Evolutionary conservation across 2,888 invertebrate genomes (phyloP).

Genomic region (Alloscopus bannaensis): DNA sequence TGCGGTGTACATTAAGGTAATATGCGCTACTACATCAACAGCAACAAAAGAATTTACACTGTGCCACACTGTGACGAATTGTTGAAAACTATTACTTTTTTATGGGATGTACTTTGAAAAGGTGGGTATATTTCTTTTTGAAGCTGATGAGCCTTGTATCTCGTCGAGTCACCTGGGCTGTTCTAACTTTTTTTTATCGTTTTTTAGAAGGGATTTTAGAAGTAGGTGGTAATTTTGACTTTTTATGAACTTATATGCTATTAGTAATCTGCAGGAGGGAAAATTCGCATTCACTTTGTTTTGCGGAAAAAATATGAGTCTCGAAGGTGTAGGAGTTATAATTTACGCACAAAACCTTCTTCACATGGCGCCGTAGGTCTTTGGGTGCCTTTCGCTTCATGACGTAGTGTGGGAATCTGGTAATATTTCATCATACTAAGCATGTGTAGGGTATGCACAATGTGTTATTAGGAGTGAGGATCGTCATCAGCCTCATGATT

Average conservation of each 20-base stretch:
- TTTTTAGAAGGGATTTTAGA: slow-evolving; percentile 23
- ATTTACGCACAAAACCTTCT: slow-evolving; percentile 43
- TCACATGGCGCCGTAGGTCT: slow-evolving; percentile 47
- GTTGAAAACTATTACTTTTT: not conserved
- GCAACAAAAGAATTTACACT: too few species aligned
- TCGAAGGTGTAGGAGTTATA: slow-evolving; percentile 37
- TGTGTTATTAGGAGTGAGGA: too few species aligned
- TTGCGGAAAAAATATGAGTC: too few species aligned
- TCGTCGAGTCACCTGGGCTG: not conserved
- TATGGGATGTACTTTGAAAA: not conserved
- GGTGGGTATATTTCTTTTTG: not conserved
- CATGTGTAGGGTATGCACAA: too few species aligned
- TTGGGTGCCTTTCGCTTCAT: slow-evolving; percentile 39
- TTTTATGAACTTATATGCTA: slow-evolving; percentile 16
- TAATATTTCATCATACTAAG: slow-evolving; percentile 57
- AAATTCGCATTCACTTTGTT: too few species aligned
- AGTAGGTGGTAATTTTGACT: slow-evolving; percentile 23
- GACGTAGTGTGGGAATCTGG: slow-evolving; percentile 60
- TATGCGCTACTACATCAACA: too few species aligned
- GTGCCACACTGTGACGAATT: slow-evolving; percentile 15
- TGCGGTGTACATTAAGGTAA: too few species aligned
- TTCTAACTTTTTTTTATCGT: not conserved
- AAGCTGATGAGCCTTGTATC: slow-evolving; percentile 28
- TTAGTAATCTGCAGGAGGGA: too few species aligned
- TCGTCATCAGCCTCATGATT: slow-evolving; percentile 30